Evolutionary conservation across 35 echinoderm and acorn worm genomes (phyloP).

Genomic region (Amphiura filiformis): DNA sequence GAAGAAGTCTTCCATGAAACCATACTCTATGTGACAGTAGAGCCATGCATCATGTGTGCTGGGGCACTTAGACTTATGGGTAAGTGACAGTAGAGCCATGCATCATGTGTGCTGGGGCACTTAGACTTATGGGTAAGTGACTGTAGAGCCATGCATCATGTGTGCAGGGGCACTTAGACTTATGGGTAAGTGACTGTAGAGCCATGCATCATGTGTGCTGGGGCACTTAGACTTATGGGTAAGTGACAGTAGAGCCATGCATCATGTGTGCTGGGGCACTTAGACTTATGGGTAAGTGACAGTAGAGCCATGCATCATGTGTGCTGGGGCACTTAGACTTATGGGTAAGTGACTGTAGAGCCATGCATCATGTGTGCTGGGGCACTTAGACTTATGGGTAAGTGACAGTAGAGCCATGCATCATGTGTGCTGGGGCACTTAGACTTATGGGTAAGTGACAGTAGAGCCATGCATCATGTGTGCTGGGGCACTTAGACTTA

Average conservation of each 20-base stretch:
- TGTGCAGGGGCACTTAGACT: too few species aligned
- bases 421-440: constrained; percentile 93
- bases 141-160: not conserved
- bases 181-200: too few species aligned
- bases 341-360: constrained; percentile 73
- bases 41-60: constrained; percentile 97
- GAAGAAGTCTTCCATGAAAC: constrained; percentile 56
- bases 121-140: constrained; percentile 47
- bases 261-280: constrained; percentile 95
- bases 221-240: constrained; percentile 66
- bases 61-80: constrained; percentile 72
- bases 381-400: constrained; percentile 63
- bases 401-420: constrained; percentile 86
- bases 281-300: constrained; percentile 37
- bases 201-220: constrained; percentile 96
- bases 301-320: constrained; percentile 99
- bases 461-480: constrained; percentile 99
- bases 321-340: constrained; percentile 70
- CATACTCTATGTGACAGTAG: constrained; percentile 85
- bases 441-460: constrained; percentile 40
- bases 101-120: constrained; percentile 92
- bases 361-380: constrained; percentile 96
- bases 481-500: constrained; percentile 64
- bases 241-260: constrained; percentile 81
- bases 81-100: constrained; percentile 91